A percentile compares a stretch with the other conserved stretches of the same genome.
phyloP scores from a whole-genome alignment of 2,113 vertebrate species.

The human (Homo sapiens) region GRCh38 chr17:34918001-34918500 shows the following conservation, averaged over 20 bases:
- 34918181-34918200: constrained; percentile 55
- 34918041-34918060: not conserved
- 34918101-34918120: constrained; percentile 37
- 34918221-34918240: constrained; percentile 45
- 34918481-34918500: constrained; percentile 67
- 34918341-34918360: constrained; percentile 67
- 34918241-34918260: constrained; percentile 50
- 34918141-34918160: constrained; percentile 13
- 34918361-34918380: constrained; percentile 67
- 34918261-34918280: constrained; percentile 53
- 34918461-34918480: constrained; percentile 52
- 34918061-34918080: not conserved
- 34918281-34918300: constrained; percentile 58
- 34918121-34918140: not conserved
- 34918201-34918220: not conserved
- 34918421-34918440: not conserved
- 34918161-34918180: not conserved
- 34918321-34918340: constrained; percentile 75
- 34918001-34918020: not conserved
- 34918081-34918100: constrained; percentile 17
- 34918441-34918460: constrained; percentile 43
- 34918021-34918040: not conserved
- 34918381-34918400: constrained; percentile 70
- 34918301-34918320: constrained; percentile 62
- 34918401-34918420: constrained; percentile 46